Evolutionary conservation across 2,888 invertebrate species (phyloP).

Genomic region (Stratiomys singularior): DNA sequence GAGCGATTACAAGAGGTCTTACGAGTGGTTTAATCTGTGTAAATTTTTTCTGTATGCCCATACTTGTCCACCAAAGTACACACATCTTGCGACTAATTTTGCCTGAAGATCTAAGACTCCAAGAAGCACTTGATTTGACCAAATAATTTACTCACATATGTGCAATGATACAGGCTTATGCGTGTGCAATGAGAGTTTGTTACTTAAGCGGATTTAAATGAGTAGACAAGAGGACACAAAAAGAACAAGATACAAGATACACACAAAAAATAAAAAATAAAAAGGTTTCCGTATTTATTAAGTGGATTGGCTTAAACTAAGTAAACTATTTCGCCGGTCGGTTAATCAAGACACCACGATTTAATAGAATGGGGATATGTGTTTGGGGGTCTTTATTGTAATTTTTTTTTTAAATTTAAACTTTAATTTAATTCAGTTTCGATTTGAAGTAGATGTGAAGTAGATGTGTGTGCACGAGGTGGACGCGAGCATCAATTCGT

Average conservation of each 20-base stretch:
- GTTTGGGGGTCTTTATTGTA: background rate
- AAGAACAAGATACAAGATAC: no score
- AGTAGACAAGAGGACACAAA: no score
- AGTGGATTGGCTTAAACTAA: no score
- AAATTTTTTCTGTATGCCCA: background rate
- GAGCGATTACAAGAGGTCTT: conserved; percentile 27
- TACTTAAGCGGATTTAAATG: background rate
- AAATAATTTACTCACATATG: background rate
- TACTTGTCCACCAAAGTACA: background rate
- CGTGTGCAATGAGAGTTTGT: background rate
- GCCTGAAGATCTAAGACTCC: background rate
- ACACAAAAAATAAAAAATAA: no score
- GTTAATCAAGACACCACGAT: background rate
- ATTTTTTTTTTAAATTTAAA: conserved; percentile 2
- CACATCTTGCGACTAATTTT: no score
- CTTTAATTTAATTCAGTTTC: conserved; percentile 3
- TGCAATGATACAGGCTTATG: background rate
- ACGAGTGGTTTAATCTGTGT: conserved; percentile 17
- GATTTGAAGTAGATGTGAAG: background rate
- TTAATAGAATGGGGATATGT: background rate
- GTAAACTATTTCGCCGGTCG: conserved; percentile 16
- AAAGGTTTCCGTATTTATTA: no score
- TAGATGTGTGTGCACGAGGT: conserved; percentile 12
- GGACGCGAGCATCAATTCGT: conserved; percentile 4
- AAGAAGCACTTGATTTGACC: background rate